Conservation (phyloP, 92 coral and sea anemone species). For the Chrysogorgia sp. region DNA sequence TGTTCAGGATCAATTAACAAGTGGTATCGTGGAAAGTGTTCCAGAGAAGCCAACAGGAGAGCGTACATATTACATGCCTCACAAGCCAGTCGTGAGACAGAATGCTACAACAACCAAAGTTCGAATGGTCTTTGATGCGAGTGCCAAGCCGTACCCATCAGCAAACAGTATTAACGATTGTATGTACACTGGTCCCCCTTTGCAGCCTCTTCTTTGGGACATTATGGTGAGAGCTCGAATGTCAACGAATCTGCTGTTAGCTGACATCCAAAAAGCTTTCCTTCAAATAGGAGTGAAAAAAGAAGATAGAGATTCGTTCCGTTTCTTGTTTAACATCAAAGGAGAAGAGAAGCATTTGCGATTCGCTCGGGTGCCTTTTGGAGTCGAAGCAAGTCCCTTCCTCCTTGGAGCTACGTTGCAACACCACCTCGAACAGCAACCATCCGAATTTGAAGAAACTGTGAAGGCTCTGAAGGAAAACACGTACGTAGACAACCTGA, state of each 20-base stretch:
- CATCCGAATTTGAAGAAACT: constrained; percentile 47
- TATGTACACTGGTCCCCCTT: constrained; percentile 58
- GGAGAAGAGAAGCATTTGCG: constrained; percentile 58
- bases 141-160: constrained; percentile 63
- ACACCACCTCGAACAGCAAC: constrained; percentile 61
- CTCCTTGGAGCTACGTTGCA: constrained; percentile 65
- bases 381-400: constrained; percentile 68
- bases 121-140: constrained; percentile 65
- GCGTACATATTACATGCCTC: constrained; percentile 57
- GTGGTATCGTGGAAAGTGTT: constrained; percentile 48
- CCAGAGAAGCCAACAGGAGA: constrained; percentile 48
- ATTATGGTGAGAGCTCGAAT: constrained; percentile 62
- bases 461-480: constrained; percentile 44
- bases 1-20: constrained; percentile 40
- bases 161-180: constrained; percentile 64
- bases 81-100: constrained; percentile 67
- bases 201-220: constrained; percentile 71
- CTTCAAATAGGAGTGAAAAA: constrained; percentile 53
- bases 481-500: constrained; percentile 67
- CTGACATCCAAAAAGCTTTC: constrained; percentile 61
- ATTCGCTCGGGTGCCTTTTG: constrained; percentile 62
- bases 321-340: constrained; percentile 54
- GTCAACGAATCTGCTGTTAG: constrained; percentile 54
- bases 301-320: constrained; percentile 57
- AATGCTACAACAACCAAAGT: constrained; percentile 61